Evolutionary conservation across 2,113 vertebrate genomes (phyloP).

Genomic region (Nannobrachium achirus): DNA sequence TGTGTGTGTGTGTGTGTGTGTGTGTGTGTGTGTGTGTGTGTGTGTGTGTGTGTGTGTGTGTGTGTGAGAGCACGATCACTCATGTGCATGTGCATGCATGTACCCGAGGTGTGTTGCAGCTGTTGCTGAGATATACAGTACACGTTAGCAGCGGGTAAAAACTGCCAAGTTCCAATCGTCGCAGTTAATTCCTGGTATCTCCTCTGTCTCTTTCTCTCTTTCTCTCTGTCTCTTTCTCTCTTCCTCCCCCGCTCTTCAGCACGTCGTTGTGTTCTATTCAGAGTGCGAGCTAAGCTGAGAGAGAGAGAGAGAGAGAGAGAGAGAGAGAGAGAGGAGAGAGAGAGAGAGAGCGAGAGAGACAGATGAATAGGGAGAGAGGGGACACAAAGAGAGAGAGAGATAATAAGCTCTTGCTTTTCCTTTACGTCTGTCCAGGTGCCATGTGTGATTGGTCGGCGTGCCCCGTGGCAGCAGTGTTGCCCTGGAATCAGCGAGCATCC

Average conservation of each 20-base stretch:
- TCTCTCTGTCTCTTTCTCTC: constrained; percentile 15
- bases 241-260: constrained; percentile 19
- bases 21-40: constrained; percentile 6
- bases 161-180: constrained; percentile 28
- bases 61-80: too few relatives aligned
- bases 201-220: constrained; percentile 46
- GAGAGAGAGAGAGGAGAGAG: background rate
- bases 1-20: background rate
- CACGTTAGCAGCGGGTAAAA: constrained; percentile 50
- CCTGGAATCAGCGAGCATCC: constrained; percentile 57
- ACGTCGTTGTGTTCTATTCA: constrained; percentile 17
- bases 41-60: background rate
- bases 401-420: constrained; percentile 64
- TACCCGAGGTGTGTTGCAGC: constrained; percentile 46
- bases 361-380: background rate
- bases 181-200: background rate
- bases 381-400: constrained; percentile 28
- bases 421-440: constrained; percentile 67
- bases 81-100: constrained; percentile 1
- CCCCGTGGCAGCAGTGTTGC: constrained; percentile 63
- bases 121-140: constrained; percentile 37
- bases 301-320: background rate
- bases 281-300: constrained; percentile 26
- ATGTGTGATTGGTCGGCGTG: constrained; percentile 66
- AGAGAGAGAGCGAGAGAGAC: constrained; percentile 3